Conservation (phyloP, 1,140 invertebrate species). For the Procambarus clarkii region DNA sequence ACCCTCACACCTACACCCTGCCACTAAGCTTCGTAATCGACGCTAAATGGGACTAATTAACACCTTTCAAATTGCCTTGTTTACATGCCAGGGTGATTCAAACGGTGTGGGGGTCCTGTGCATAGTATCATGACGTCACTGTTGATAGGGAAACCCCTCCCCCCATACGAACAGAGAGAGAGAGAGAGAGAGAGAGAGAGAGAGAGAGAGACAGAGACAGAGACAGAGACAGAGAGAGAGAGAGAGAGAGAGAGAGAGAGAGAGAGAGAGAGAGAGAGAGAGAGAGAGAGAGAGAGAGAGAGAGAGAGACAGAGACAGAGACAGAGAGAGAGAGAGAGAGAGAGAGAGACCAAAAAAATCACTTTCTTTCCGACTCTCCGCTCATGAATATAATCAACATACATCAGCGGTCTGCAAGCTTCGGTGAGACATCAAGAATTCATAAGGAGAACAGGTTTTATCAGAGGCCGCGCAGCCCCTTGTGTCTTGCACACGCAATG, state of each 20-base stretch:
- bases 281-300: no score
- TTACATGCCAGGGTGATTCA: no score
- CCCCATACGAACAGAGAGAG: neutral
- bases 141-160: no score
- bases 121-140: no score
- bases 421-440: slow-evolving; percentile 32
- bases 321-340: no score
- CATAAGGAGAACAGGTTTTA: slow-evolving; percentile 15
- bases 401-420: neutral
- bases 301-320: neutral
- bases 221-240: neutral
- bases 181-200: neutral
- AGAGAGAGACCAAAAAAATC: neutral
- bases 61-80: no score
- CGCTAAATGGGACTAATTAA: no score
- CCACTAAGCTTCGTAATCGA: no score
- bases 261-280: neutral
- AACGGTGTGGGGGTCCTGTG: no score
- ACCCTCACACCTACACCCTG: no score
- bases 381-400: slow-evolving; percentile 29
- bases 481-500: neutral
- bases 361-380: neutral
- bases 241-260: neutral
- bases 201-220: neutral
- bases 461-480: neutral